A percentile compares a stretch with the other conserved stretches of the same genome.
phyloP scores from a whole-genome alignment of 2,797 vertebrate species.

The Spondyliosoma cantharus region DNA sequence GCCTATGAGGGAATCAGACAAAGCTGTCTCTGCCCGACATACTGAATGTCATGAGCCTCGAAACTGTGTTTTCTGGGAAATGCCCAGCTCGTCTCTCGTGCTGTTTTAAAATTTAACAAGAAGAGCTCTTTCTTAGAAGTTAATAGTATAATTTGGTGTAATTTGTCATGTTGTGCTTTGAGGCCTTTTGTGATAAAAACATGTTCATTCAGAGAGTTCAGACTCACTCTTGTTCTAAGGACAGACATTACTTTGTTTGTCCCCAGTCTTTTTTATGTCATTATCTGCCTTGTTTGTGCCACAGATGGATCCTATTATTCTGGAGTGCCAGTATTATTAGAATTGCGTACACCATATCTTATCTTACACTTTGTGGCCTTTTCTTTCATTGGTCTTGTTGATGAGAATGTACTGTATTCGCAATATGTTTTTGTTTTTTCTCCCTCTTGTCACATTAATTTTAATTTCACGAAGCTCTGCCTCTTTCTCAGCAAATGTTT shows the following conservation, averaged over 20 bases:
- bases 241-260: background rate
- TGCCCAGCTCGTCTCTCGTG: background rate
- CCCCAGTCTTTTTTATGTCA: background rate
- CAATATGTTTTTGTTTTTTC: background rate
- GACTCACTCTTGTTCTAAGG: background rate
- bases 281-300: background rate
- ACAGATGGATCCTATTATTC: background rate
- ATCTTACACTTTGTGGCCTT: conserved; percentile 13
- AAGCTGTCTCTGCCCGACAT: background rate
- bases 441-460: conserved; percentile 50
- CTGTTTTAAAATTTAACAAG: conserved; percentile 9
- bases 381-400: background rate
- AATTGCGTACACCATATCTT: background rate
- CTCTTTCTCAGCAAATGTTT: conserved; percentile 69
- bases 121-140: background rate
- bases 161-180: no score
- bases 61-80: conserved; percentile 4
- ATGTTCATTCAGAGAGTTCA: background rate
- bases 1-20: background rate
- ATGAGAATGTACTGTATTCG: conserved; percentile 7
- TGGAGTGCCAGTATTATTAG: background rate
- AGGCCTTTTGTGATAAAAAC: background rate
- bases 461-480: conserved; percentile 50
- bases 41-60: background rate
- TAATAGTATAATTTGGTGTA: background rate